Evolutionary conservation across 2,113 vertebrate species (phyloP).

Genomic region (Dermatemys mawii): DNA sequence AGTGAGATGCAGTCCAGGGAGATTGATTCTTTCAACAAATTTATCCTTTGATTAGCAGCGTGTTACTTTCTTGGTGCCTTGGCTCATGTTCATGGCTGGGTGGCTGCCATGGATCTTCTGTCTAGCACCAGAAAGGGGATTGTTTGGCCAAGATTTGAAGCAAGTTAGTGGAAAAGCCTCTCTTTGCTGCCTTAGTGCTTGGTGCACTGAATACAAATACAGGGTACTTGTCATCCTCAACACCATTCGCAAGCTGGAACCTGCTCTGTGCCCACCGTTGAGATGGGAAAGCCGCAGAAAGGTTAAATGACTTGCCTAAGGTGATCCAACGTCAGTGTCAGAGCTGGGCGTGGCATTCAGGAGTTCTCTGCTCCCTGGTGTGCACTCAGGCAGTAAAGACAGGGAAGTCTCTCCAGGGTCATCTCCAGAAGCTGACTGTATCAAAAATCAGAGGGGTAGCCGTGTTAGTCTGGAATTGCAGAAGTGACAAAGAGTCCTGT

Average conservation of each 20-base stretch:
- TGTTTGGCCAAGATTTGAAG: background rate
- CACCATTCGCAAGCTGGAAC: background rate
- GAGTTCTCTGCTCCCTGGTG: background rate
- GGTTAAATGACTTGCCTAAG: background rate
- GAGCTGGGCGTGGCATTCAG: background rate
- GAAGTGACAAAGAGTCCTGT: no score
- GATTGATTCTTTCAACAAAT: rapidly evolving
- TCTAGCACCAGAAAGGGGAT: background rate
- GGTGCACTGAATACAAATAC: background rate
- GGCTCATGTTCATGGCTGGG: rapidly evolving
- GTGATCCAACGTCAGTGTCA: background rate
- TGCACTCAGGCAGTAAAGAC: background rate
- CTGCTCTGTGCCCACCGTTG: background rate
- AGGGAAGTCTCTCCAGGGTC: background rate
- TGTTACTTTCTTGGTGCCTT: rapidly evolving
- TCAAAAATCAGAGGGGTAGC: no score
- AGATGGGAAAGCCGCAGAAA: background rate
- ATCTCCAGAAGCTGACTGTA: background rate
- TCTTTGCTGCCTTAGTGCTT: background rate
- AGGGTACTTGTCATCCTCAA: background rate
- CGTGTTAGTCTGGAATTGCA: no score
- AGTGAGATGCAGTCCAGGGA: background rate
- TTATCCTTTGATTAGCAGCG: background rate
- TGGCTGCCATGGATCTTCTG: background rate
- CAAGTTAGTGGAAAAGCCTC: background rate